Percentiles rank a stretch among this genome's conserved stretches.
These are phyloP conservation scores for Chlamydotis undulata DNA, from an alignment of 2,113 vertebrate genomes.

Conservation along the genomic window DNA sequence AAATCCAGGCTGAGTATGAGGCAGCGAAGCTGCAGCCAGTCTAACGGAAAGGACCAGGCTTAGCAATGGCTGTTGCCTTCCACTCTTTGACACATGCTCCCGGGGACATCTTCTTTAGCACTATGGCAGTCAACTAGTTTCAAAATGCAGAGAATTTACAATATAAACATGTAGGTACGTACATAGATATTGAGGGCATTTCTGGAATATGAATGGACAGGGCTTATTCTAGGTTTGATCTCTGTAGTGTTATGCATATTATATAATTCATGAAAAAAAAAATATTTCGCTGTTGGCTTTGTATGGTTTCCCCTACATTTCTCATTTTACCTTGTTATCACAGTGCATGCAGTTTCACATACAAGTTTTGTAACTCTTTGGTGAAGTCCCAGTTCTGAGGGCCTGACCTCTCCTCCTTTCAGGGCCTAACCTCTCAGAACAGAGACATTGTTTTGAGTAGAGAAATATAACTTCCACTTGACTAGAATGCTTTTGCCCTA, in stretches of 20 bases:
- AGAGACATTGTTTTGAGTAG: background rate
- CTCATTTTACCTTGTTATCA: background rate
- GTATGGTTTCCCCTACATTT: background rate
- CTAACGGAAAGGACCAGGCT: background rate
- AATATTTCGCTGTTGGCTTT: background rate
- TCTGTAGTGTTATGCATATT: fast-evolving
- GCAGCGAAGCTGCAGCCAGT: background rate
- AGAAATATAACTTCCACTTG: background rate
- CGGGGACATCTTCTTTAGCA: background rate
- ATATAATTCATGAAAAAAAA: background rate
- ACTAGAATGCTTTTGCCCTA: background rate
- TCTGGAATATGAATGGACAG: background rate
- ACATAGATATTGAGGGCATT: background rate
- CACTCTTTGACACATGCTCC: background rate
- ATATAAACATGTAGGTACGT: background rate
- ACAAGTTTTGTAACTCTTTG: background rate
- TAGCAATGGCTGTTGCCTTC: background rate
- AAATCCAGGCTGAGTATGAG: background rate
- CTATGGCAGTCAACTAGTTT: fast-evolving
- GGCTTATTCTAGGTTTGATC: background rate
- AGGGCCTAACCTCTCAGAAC: background rate
- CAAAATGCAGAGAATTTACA: background rate
- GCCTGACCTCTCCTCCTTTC: background rate
- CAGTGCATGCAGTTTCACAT: background rate
- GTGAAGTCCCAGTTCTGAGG: background rate